phyloP scores from a whole-genome alignment of 2,797 vertebrate species.

The Enteromius trimaculatus region DNA sequence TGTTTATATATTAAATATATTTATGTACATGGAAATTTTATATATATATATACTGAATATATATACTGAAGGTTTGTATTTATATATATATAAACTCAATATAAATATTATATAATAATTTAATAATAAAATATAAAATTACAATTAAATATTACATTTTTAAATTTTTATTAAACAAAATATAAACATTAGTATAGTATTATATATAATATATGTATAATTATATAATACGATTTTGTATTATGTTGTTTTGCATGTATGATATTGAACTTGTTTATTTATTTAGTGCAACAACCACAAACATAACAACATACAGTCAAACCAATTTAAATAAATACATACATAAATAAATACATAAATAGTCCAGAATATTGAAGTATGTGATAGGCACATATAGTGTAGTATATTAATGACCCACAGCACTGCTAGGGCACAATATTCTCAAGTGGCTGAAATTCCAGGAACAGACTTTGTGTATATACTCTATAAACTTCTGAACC shows the following conservation, averaged over 20 bases:
- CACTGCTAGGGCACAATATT: slow-evolving; percentile 6
- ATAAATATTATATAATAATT: no score
- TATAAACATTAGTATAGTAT: neutral
- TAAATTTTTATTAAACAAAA: neutral
- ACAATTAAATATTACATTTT: no score
- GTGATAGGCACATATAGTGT: neutral
- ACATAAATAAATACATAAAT: neutral
- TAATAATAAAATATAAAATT: no score
- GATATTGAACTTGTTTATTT: neutral
- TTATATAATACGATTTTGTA: neutral
- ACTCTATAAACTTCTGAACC: slow-evolving; percentile 6
- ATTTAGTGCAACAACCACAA: neutral
- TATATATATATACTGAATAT: no score
- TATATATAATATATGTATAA: no score
- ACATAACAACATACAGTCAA: neutral
- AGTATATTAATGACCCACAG: neutral
- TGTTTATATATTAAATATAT: no score
- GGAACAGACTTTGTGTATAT: neutral
- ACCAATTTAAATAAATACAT: neutral
- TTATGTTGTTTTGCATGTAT: neutral
- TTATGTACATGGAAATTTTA: no score
- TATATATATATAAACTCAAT: no score
- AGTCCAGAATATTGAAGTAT: neutral
- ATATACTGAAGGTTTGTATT: no score
- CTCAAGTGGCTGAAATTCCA: slow-evolving; percentile 15